Evolutionary conservation across 2,888 invertebrate genomes (phyloP), one percentile per base, ranked within the genome.

Genomic region (Scaeva pyrastri): DNA sequence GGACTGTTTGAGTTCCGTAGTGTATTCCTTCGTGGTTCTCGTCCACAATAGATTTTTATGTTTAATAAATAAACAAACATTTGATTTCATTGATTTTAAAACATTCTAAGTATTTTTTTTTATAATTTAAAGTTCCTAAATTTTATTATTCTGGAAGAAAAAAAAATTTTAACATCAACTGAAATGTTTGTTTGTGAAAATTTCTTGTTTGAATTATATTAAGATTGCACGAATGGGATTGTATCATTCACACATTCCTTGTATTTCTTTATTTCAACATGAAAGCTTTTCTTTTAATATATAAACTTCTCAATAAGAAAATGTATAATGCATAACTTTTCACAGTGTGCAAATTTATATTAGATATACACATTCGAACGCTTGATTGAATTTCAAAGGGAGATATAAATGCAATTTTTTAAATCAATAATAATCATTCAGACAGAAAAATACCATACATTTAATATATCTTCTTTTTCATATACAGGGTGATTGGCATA

Each of bases 1-100:
- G 94, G 95, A 45, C 94, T 93, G 95, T n/a, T 99, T 91, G 98
- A 98, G 95, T 98, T 98, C 93, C 95, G 96, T 94, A 96, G 96
- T 91, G 96, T 97, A 90, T 96, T 95, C 90, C 96, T 96, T 90
- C 94, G 96, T 92, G 96, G 96, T 89, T 94, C 95, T 82, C 93
- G 93, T 88, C 93, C 93, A 41, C 91, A 91, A 89, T 91, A 90
- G 88, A 73, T 73, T 85, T 64, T 73, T 75, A 89, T 88, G 31
- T 75, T 90, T 90, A 78, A 60, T 87, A 78, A 88, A 86, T 88
- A 82, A 88, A 88, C 48, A 88, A 50, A 75, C 70, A 66, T 81
- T 88, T 76, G 74, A n/a, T n/a, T n/a, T n/a, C n/a, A n/a, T n/a
- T n/a, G n/a, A n/a, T n/a, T n/a, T n/a, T n/a, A n/a, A n/a, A n/a